Percentiles rank a stretch among this genome's conserved stretches.
Evolutionary conservation across 2,797 vertebrate species (phyloP).

Genomic region (Mormyrops attenuatus): DNA sequence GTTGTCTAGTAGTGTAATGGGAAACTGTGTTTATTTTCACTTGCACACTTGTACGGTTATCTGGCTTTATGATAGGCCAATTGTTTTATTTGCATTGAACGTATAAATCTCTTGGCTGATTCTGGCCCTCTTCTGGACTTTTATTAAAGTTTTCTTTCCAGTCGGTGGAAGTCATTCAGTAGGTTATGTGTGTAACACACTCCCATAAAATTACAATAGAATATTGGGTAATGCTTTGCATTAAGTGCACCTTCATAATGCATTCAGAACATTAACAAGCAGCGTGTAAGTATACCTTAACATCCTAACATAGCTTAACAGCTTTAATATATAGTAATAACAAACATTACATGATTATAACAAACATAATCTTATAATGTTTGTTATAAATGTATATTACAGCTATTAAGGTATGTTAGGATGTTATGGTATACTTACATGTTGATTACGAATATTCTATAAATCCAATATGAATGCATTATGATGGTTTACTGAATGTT

Average conservation of each 20-base stretch:
- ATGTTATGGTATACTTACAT: neutral
- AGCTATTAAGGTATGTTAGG: neutral
- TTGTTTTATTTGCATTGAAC: neutral
- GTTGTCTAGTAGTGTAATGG: neutral
- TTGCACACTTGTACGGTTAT: neutral
- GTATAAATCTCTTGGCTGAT: neutral
- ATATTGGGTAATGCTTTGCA: neutral
- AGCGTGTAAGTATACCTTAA: neutral
- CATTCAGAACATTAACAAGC: neutral
- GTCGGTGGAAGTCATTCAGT: neutral
- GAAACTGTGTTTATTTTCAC: neutral
- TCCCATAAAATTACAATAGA: neutral
- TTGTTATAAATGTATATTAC: neutral
- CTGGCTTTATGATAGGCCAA: neutral
- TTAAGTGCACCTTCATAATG: neutral
- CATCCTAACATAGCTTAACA: neutral
- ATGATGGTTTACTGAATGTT: neutral
- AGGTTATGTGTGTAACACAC: neutral
- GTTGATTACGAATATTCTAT: neutral
- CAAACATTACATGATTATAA: neutral
- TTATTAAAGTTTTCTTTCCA: neutral
- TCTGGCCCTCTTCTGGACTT: neutral
- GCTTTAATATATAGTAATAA: neutral
- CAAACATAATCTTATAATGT: neutral
- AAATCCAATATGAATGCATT: neutral